Base-by-base conservation (phyloP, 2,113 vertebrate species). In the Ptyas mucosa region DNA sequence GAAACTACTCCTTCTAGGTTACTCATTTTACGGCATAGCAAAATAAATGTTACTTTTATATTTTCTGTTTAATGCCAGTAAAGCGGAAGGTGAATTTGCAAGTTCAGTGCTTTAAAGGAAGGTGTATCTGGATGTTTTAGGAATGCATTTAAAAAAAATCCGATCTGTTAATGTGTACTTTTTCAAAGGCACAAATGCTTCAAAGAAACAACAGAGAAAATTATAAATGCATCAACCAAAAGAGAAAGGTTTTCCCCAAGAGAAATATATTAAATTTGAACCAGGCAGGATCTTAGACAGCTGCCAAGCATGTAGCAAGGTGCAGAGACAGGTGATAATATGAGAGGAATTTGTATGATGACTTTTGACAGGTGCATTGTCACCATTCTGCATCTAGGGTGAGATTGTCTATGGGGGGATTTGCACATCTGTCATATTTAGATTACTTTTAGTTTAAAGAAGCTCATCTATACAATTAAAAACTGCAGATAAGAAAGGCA, bases 401-500 rank as follows among this genome's bases (percentile, higher is more conserved):
- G 34, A 54, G 51, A 94, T 92, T 92, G 51, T 93, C 93, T 97
- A 91, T 93, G 91, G 90, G 95, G 95, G 89, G 95, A 93, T 86
- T 95, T 94, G 93, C 93, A 95, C 94, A 96, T 94, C 61, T 92
- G 57, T 91, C 95, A 96, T 53, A 95, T 93, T 92, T 95, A 94
- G 91, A 89, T 93, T 90, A 69, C 14, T 49, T 96, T 96, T 91
- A 85, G 87, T 95, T 97, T 93, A 95, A 93, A 95, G 89, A 91
- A 94, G 92, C 24, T 46, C 39, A 58, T 89, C 14, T 88, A 43
- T 39, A 18, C 46, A 61, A 46, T 86, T 86, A 54, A 86, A 55
- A 49, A 5, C 54, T 55, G 85, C 46, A 90, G 54, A 86, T 85
- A 34, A 86, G 29, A 90, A 61, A 61, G 75, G 43, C 43, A 85